Base-by-base conservation (phyloP, 2,113 vertebrate genomes). In the Chaenogobius annularis region DNA sequence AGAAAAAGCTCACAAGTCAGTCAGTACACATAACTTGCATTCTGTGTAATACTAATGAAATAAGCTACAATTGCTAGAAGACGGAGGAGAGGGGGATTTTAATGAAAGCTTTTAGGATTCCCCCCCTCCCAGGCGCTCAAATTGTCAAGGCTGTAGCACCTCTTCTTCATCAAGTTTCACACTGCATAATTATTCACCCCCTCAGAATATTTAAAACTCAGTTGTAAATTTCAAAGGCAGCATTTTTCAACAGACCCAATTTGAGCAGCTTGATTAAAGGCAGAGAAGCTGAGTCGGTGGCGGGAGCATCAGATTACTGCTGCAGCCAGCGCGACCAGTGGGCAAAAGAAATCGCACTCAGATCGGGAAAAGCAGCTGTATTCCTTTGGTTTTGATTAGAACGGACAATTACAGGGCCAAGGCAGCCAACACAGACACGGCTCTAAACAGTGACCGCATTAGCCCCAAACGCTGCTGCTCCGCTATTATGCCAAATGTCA, bases 321-420 rank as follows among this genome's bases (percentile, higher is more conserved):
- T 73, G 80, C 69, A 72, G 83, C 81, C 61, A 75, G 44, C 56
- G 35, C 56, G 35, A 77, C 78, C 73, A 78, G 63, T 68, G 72
- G 80, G 75, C 72, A 70, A 48, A 47, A 78, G 61, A 73, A 74
- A 76, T 85, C 73, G 56, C 73, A 64, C 68, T 77, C 47, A 82
- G 87, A 84, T 89, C 80, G 79, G 79, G 23, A 9, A 82, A 85
- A 88, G 78, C 85, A 89, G 86, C 83, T 87, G 84, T 78, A 85
- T 89, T 89, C 63, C 85, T 88, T 85, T 83, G 85, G 74, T 82
- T 88, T 88, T 81, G 80, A 89, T 92, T 86, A 85, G 69, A n/a
- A 59, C 77, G 61, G 71, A 70, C 77, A 73, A 86, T 80, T 77
- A 79, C 79, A 80, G 78, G 72, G 82, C 75, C 61, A 70, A 69